phyloP scores from a whole-genome alignment of 2,797 vertebrate species.

The Epinephelus awoara region DNA sequence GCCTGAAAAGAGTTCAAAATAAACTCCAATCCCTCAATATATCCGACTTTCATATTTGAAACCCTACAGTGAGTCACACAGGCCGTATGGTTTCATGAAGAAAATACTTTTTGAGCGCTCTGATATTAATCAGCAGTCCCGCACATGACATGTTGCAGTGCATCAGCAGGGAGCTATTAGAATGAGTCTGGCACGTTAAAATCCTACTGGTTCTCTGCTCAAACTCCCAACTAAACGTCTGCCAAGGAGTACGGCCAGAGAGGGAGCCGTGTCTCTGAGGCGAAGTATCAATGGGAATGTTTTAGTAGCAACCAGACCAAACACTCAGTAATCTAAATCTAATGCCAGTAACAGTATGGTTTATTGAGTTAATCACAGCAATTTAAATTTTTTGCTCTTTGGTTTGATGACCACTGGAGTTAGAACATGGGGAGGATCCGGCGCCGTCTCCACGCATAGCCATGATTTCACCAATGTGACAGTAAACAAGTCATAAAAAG shows the following conservation, averaged over 20 bases:
- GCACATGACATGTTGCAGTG: conserved; percentile 36
- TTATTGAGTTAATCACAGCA: conserved; percentile 41
- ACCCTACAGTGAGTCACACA: conserved; percentile 4
- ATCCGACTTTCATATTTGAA: background rate
- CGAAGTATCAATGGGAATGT: conserved; percentile 46
- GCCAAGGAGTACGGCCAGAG: conserved; percentile 44
- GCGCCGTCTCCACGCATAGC: conserved; percentile 4
- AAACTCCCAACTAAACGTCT: conserved; percentile 52
- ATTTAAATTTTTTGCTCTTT: conserved; percentile 14
- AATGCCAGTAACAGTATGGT: conserved; percentile 27
- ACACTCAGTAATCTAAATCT: conserved; percentile 45
- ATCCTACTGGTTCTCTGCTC: conserved; percentile 43
- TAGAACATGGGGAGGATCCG: background rate
- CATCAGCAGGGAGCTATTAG: conserved; percentile 41
- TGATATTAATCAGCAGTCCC: conserved; percentile 38
- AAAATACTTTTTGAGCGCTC: conserved; percentile 10
- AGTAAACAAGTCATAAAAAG: conserved; percentile 19
- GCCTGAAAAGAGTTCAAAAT: background rate
- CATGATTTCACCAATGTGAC: conserved; percentile 19
- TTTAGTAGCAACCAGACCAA: conserved; percentile 63
- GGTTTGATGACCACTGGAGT: conserved; percentile 12
- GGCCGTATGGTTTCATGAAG: background rate
- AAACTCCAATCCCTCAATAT: background rate
- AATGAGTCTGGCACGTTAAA: conserved; percentile 53
- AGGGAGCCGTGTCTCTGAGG: conserved; percentile 37